Conservation (phyloP, 2,113 vertebrate species). For the Malaclemys terrapin region DNA sequence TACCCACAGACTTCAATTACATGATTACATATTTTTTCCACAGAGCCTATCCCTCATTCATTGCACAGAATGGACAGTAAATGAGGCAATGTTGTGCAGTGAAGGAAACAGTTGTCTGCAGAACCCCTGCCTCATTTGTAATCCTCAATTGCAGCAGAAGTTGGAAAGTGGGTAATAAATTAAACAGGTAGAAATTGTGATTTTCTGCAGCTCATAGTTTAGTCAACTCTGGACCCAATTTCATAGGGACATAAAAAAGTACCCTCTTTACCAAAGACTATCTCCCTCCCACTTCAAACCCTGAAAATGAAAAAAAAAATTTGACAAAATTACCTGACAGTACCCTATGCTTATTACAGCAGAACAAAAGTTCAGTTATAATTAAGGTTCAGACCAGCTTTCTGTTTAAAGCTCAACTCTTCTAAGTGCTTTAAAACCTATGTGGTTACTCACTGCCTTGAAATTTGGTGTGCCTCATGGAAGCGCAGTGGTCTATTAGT, state of each 20-base stretch:
- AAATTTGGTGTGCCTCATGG: background rate
- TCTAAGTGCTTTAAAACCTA: background rate
- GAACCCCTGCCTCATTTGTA: background rate
- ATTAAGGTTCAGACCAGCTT: background rate
- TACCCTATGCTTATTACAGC: background rate
- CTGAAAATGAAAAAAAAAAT: background rate
- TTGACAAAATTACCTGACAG: background rate
- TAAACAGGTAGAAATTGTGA: background rate
- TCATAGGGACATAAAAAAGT: background rate
- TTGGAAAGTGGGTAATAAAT: background rate
- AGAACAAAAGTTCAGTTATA: background rate
- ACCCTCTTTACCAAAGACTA: background rate
- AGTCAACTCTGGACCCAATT: background rate
- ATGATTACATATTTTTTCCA: background rate
- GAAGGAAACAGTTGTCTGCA: background rate
- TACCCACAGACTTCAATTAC: background rate
- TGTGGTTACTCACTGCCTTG: background rate
- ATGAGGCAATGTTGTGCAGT: background rate
- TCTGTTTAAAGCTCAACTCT: background rate
- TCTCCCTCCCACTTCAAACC: background rate
- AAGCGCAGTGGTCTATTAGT: too few species aligned
- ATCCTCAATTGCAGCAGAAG: background rate
- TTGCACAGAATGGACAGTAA: background rate
- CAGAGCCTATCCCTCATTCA: background rate
- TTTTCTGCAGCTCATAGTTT: background rate